These are phyloP conservation scores for Sebastes fasciatus DNA, from an alignment of 2,113 vertebrate species.

Conservation along the genomic window DNA sequence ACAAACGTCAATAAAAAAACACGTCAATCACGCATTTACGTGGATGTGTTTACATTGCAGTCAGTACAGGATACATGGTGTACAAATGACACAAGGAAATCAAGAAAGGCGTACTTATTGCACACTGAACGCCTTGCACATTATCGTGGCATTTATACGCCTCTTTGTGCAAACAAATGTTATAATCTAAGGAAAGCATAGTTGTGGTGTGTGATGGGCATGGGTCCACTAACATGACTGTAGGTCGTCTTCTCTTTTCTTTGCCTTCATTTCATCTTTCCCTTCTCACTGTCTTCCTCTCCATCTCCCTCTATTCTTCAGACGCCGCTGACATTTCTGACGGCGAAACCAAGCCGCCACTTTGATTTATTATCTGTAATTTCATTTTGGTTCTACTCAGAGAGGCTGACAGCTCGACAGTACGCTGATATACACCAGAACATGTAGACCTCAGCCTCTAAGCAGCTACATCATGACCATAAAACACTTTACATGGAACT, in stretches of 20 bases:
- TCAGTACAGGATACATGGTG: too few species aligned
- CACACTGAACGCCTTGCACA: too few species aligned
- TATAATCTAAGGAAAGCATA: neutral
- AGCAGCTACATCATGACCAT: neutral
- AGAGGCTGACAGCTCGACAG: neutral
- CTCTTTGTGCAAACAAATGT: too few species aligned
- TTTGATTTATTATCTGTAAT: constrained; percentile 8
- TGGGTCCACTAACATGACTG: neutral
- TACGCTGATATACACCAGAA: neutral
- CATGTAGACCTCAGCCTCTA: neutral
- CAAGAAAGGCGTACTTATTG: too few species aligned
- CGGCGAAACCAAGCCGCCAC: neutral
- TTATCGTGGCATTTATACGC: too few species aligned
- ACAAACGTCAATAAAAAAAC: too few species aligned
- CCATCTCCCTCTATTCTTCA: neutral
- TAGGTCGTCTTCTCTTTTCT: neutral
- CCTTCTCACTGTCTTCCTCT: neutral
- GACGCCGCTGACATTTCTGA: neutral
- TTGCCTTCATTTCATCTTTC: neutral
- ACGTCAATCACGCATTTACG: too few species aligned
- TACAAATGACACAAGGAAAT: too few species aligned
- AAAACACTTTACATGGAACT: neutral
- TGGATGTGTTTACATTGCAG: too few species aligned
- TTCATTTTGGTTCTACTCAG: neutral
- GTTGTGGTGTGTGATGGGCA: neutral